Evolutionary conservation across 2,888 invertebrate species (phyloP).

Genomic region (Nesidiocoris tenuis): DNA sequence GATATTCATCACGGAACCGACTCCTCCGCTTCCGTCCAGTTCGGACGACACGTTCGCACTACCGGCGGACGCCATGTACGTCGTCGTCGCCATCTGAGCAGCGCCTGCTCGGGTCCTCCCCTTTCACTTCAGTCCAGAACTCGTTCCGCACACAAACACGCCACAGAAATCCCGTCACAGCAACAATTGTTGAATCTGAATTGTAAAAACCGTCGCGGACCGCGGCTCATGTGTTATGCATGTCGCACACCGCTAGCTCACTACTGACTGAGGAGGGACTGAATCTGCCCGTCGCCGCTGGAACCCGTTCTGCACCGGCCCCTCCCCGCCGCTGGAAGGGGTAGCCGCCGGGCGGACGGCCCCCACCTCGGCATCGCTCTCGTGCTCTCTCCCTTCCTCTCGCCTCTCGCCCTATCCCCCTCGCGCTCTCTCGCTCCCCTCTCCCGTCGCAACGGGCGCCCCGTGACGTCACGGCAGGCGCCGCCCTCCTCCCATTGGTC

Average conservation of each 20-base stretch:
- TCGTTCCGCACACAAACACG: background rate
- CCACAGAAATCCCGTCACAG: background rate
- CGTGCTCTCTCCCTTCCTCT: slow-evolving; percentile 47
- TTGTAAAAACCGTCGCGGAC: slow-evolving; percentile 51
- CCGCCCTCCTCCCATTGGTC: slow-evolving; percentile 44
- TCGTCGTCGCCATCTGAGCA: slow-evolving; percentile 81
- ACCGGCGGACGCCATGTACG: slow-evolving; percentile 85
- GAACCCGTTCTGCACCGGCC: background rate
- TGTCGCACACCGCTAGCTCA: slow-evolving; percentile 55
- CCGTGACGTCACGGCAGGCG: slow-evolving; percentile 30
- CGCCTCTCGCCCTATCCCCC: background rate
- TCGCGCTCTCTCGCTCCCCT: slow-evolving; percentile 18
- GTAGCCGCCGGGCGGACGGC: slow-evolving; percentile 47
- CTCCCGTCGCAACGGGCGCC: slow-evolving; percentile 23
- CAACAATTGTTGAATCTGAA: slow-evolving; percentile 50
- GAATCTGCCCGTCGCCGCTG: slow-evolving; percentile 36
- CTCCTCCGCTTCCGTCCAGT: slow-evolving; percentile 61
- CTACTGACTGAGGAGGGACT: slow-evolving; percentile 48
- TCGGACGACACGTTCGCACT: slow-evolving; percentile 71
- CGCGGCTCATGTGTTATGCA: slow-evolving; percentile 63
- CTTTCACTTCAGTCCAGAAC: slow-evolving; percentile 50
- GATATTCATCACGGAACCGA: slow-evolving; percentile 54
- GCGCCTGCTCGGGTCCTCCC: background rate
- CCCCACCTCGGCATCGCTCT: slow-evolving; percentile 50
- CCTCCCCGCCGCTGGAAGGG: slow-evolving; percentile 33